Evolutionary conservation across 2,888 invertebrate genomes (phyloP), one percentile per base, ranked within the genome.

Genomic region (Pomacea canaliculata): DNA sequence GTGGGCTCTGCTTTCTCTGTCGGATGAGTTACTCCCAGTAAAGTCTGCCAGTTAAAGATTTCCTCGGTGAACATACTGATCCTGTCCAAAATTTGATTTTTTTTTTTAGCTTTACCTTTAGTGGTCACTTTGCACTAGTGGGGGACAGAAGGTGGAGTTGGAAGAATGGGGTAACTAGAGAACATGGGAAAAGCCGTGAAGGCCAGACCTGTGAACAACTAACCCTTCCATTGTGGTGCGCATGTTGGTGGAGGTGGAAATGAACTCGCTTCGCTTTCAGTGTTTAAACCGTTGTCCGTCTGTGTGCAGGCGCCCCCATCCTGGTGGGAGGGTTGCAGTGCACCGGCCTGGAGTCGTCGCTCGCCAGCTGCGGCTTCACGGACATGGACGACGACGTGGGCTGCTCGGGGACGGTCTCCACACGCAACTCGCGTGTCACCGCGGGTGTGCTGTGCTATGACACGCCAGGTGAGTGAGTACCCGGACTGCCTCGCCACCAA

Each of bases 391-490:
- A 82, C 37, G 77, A 84, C 70, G 72, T 82, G 1, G 83, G 84
- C 4, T 86, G 86, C 73, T 69, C 74, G 13, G 18, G 59, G 48
- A 46, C 67, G 0, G 4, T 67, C 27, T 56, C 2, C 59, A 18
- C 19, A 12, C 19, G 46, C 10, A 12, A 78, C 78, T 19, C 80
- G 75, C 65, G 80, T 80, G 23, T 79, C 81, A 82, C 85, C 51
- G 89, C 88, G 19, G 89, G 88, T 0, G 86, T 85, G 2, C 80
- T 89, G n/a, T 89, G 89, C 71, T 87, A 84, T 75, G 84, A 82
- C 9, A 71, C 82, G 51, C 79, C 82, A 79, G 84, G 86, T 87
- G 59, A 63, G 10, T 77, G 78, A 46, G 78, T 77, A n/a, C 66
- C 78, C 16, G 51, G 51, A 16, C 37, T 37, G 37, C 5, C 37